phyloP scores from a whole-genome alignment of 2,113 vertebrate species.

The Chaetura pelagica region DNA sequence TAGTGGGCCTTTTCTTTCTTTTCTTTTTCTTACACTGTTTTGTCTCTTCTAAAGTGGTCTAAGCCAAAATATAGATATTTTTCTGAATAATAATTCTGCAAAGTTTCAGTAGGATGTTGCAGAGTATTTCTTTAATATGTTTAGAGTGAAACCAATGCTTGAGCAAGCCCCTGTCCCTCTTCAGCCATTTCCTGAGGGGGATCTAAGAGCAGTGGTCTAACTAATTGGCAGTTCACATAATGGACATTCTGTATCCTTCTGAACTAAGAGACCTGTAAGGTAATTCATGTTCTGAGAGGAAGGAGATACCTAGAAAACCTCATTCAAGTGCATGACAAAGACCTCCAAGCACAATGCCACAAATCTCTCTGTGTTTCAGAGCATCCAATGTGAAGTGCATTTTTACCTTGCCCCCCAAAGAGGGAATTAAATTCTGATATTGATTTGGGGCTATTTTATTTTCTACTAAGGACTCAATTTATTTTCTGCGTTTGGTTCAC shows the following conservation, averaged over 20 bases:
- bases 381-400: background rate
- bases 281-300: background rate
- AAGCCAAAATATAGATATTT: background rate
- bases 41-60: background rate
- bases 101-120: background rate
- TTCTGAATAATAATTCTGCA: background rate
- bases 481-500: background rate
- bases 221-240: background rate
- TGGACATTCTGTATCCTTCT: background rate
- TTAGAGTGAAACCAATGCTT: background rate
- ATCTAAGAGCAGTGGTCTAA: background rate
- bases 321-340: background rate
- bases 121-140: background rate
- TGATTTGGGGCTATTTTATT: background rate
- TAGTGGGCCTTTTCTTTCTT: background rate
- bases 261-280: fast-evolving
- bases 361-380: background rate
- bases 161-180: background rate
- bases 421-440: background rate
- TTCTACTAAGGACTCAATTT: background rate
- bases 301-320: background rate
- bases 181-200: background rate
- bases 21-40: background rate
- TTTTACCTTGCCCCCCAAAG: background rate
- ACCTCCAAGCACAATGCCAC: background rate